phyloP scores from a whole-genome alignment of 2,888 invertebrate genomes.

The Drosophila pseudotakahashii region DNA sequence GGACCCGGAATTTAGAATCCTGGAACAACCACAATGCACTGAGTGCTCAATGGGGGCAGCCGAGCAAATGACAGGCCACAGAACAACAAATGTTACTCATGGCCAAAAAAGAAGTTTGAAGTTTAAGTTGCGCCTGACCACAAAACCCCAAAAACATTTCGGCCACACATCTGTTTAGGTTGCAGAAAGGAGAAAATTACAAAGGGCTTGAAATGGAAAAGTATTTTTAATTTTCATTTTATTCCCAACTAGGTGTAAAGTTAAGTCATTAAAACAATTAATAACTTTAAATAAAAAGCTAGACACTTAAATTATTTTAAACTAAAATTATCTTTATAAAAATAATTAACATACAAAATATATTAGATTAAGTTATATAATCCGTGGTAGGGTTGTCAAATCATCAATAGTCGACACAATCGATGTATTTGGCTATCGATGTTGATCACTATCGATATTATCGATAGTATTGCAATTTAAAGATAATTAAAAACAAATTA shows the following conservation, averaged over 20 bases:
- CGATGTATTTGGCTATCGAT: too few species aligned
- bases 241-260: neutral
- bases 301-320: too few species aligned
- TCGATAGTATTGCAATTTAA: too few species aligned
- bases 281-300: neutral
- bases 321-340: too few species aligned
- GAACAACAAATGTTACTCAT: conserved; percentile 57
- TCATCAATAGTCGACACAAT: too few species aligned
- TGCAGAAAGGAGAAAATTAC: conserved; percentile 3
- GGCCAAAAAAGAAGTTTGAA: conserved; percentile 48
- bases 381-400: too few species aligned
- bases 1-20: conserved; percentile 5
- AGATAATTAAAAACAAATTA: too few species aligned
- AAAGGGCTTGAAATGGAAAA: conserved; percentile 4
- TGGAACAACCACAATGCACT: conserved; percentile 53
- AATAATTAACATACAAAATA: too few species aligned
- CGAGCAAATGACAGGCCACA: conserved; percentile 64
- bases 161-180: neutral
- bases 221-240: conserved; percentile 1
- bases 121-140: conserved; percentile 21
- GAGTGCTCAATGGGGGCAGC: conserved; percentile 60
- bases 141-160: conserved; percentile 20
- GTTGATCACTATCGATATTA: too few species aligned
- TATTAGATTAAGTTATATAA: too few species aligned
- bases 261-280: neutral